Base-by-base conservation (phyloP, 2,888 invertebrate genomes). In the Cryptocheilus praepositus region DNA sequence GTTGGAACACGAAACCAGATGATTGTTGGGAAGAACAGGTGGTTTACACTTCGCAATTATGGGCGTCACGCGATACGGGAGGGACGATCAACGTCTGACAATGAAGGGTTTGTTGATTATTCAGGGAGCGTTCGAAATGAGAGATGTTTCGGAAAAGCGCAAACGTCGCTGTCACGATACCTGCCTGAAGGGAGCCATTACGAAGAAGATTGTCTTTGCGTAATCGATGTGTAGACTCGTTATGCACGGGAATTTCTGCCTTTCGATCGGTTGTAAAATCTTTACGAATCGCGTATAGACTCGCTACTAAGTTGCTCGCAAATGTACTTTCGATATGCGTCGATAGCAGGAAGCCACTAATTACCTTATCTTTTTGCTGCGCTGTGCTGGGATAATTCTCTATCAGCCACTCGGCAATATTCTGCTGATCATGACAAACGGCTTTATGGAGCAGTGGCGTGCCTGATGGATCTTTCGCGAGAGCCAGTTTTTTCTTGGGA, bases 371-470 rank as follows among this genome's bases (percentile, higher is more conserved):
- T 76, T 91, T 93, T 73, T 93, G 90, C 54, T 92, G 91, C 3
- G 93, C 92, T 0, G 93, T 91, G 44, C 91, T 90, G 0, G 95
- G 94, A 86, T 92, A 93, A 82, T 92, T 91, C n/a, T 90, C 89
- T 1, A 93, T 91, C 0, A 96, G 91, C 91, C 93, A 95, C 72
- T 92, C 91, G 15, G 93, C 91, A 67, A 96, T 93, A 72, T 94
- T 93, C 77, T 90, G 91, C 81, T 93, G 92, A 85, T 94, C 94
- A 85, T 94, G 92, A 85, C 93, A 94, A 15, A 96, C 92, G 0
- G 95, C 95, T 81, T 95, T 95, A 88, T 96, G 96, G 25, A 96
- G 89, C 46, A 96, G 89, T 0, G 94, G 94, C 13, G 92, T 92
- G 0, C 95, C 94, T 0, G 92, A 91, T 59, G 92, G 91, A 85